These are phyloP conservation scores for Cichladusa arquata DNA, from an alignment of 2,113 vertebrate species.

Conservation along the genomic window DNA sequence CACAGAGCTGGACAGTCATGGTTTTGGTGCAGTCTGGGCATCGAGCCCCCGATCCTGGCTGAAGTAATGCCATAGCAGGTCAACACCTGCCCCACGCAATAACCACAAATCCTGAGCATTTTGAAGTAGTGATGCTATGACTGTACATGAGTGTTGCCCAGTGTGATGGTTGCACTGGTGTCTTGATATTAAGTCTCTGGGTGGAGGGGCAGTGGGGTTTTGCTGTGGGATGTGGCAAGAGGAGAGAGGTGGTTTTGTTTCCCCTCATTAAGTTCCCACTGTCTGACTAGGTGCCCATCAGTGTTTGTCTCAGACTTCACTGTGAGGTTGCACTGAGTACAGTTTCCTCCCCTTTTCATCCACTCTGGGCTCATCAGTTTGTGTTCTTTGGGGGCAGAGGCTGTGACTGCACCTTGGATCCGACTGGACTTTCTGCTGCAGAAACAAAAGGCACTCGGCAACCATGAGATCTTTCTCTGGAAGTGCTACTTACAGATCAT, in stretches of 20 bases:
- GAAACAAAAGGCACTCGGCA: not conserved
- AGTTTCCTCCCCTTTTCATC: not conserved
- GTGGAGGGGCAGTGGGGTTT: not conserved
- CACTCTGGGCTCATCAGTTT: not conserved
- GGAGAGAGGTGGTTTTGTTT: not conserved
- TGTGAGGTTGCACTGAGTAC: not conserved
- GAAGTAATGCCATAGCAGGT: not conserved
- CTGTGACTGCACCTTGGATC: not conserved
- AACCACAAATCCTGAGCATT: accelerated
- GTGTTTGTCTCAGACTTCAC: not conserved
- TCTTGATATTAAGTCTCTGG: not conserved
- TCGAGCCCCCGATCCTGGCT: accelerated
- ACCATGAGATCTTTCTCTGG: not conserved
- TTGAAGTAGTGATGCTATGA: not conserved
- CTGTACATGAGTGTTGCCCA: not conserved
- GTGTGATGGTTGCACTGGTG: not conserved
- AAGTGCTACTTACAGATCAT: not conserved
- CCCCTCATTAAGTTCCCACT: not conserved
- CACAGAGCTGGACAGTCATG: accelerated
- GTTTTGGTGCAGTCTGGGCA: not conserved
- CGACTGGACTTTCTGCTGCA: not conserved
- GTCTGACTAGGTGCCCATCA: not conserved
- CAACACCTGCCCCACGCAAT: accelerated
- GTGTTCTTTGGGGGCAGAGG: not conserved
- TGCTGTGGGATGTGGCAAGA: not conserved